Base-by-base conservation (phyloP, 1,140 invertebrate species). In the Drosophila jambulina region DNA sequence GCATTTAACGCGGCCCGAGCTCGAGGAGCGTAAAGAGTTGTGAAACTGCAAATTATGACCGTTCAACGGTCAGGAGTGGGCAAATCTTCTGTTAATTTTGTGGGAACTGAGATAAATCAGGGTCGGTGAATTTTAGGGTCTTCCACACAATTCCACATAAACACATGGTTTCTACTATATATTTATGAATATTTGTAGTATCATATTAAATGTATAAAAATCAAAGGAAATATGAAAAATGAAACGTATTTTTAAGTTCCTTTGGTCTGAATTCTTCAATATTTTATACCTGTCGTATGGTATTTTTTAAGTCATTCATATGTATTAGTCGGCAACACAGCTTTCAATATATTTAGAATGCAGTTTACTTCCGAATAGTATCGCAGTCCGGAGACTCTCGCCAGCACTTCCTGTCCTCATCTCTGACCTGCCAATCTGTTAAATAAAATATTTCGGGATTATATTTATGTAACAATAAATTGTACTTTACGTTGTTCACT, bases 31-130 rank as follows among this genome's bases (percentile, higher is more conserved):
- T 27, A 56, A 75, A 59, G 36, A 54, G 48, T 75, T 75, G 78
- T 48, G 58, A 48, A 70, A 54, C 63, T 58, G n/a, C 45, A 48
- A 70, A 38, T 59, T 63, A 76, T 63, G 36, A 25, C 56, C 48
- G 25, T 25, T 34, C 71, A 63, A 27, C 57, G 61, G 38, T 58
- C 57, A 78, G 63, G 51, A 77, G 57, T 78, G 63, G 25, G 49
- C 56, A 69, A 69, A 32, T 78, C 49, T 69, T 78, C 64, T 29
- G 63, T 59, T 60, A 19, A 78, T 43, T 69, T 77, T 6, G 23
- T 29, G 42, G 43, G 40, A 51, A 43, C 34, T 36, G 42, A 43
- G 29, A 60, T 77, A 56, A 56, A 77, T 68, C 43, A 51, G 29
- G 51, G 25, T 29, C 9, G 27, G 12, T 15, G 29, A 8, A 15